Conservation (phyloP, 2,888 invertebrate species). For the Diaprepes abbreviatus region DNA sequence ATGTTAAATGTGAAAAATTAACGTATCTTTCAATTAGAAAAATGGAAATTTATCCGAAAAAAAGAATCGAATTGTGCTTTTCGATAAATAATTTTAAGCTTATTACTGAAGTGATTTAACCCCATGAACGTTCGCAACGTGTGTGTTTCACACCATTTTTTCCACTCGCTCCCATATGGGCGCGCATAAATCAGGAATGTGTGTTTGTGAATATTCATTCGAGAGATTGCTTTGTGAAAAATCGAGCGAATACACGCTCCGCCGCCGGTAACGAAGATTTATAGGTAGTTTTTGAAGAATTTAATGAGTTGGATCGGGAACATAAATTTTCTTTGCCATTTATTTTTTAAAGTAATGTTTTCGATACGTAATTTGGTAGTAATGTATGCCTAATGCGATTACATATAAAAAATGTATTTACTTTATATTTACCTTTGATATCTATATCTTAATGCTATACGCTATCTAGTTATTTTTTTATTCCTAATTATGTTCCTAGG, state of each 20-base stretch:
- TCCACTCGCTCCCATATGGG: slow-evolving; percentile 39
- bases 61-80: too few species aligned
- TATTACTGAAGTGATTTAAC: slow-evolving; percentile 31
- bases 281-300: slow-evolving; percentile 48
- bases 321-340: slow-evolving; percentile 48
- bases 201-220: slow-evolving; percentile 50
- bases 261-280: slow-evolving; percentile 46
- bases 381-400: slow-evolving; percentile 16
- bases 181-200: slow-evolving; percentile 46
- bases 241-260: slow-evolving; percentile 46
- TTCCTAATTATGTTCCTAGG: too few species aligned
- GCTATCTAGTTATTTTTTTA: too few species aligned
- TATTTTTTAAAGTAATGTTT: slow-evolving; percentile 42
- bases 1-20: too few species aligned
- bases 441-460: too few species aligned
- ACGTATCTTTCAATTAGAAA: too few species aligned
- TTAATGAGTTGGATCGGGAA: slow-evolving; percentile 47
- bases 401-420: not conserved
- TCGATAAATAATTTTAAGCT: not conserved
- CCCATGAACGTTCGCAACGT: slow-evolving; percentile 22
- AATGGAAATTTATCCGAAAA: too few species aligned
- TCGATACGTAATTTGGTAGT: slow-evolving; percentile 38
- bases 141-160: slow-evolving; percentile 39
- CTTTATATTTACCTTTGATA: too few species aligned
- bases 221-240: slow-evolving; percentile 50